Evolutionary conservation across 2,888 invertebrate genomes (phyloP).

Genomic region (Eurytoma californica): DNA sequence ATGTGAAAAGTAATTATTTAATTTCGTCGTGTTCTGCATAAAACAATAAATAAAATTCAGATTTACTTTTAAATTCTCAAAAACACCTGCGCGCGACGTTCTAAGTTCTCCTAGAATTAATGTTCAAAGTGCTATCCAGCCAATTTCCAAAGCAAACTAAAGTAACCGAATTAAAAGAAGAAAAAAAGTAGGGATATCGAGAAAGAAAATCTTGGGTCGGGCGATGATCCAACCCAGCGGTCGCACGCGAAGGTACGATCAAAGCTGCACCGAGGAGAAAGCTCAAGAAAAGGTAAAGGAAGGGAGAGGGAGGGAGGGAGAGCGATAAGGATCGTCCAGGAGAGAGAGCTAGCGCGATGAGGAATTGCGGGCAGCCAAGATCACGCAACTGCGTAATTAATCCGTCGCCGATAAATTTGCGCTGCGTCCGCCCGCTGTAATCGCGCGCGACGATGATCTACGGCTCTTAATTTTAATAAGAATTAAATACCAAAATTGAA

Average conservation of each 20-base stretch:
- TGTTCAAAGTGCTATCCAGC: too few relatives aligned
- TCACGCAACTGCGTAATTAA: conserved; percentile 67
- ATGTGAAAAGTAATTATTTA: too few relatives aligned
- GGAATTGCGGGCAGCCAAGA: conserved; percentile 58
- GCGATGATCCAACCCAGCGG: background rate
- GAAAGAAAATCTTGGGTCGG: too few relatives aligned
- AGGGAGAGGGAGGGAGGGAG: conserved; percentile 10
- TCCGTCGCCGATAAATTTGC: conserved; percentile 53
- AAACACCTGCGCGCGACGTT: too few relatives aligned
- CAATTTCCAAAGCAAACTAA: too few relatives aligned
- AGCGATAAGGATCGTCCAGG: conserved; percentile 60
- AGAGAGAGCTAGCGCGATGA: conserved; percentile 51
- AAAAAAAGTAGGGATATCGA: background rate
- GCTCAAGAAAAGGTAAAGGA: conserved; percentile 22
- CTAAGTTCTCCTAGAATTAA: too few relatives aligned
- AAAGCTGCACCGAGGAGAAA: conserved; percentile 54
- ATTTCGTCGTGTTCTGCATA: too few relatives aligned
- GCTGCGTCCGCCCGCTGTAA: background rate
- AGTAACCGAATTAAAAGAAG: background rate
- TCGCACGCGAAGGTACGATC: conserved; percentile 65
- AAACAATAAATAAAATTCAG: too few relatives aligned
- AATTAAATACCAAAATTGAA: too few relatives aligned
- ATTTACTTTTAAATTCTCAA: too few relatives aligned
- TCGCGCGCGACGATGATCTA: conserved; percentile 6
- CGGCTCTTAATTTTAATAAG: too few relatives aligned